A percentile compares a stretch with the other conserved stretches of the same genome.
phyloP scores from a whole-genome alignment of 2,797 vertebrate species.

The Eremophila alpestris region DNA sequence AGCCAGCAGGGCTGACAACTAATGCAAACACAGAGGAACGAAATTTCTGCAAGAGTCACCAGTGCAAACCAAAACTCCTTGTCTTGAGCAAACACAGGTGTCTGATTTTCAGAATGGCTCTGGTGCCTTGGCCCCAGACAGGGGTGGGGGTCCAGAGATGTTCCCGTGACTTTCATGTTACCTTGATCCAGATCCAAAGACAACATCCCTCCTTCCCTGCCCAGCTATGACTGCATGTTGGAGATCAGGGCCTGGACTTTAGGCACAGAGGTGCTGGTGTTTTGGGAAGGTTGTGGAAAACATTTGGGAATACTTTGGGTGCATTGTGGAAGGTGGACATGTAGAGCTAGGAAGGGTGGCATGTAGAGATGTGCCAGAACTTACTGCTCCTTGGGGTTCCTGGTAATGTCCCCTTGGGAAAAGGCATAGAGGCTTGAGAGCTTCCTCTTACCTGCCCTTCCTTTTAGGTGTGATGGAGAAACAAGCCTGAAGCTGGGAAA shows the following conservation, averaged over 20 bases:
- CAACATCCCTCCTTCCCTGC: neutral
- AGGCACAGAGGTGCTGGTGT: neutral
- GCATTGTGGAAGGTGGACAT: rapidly evolving
- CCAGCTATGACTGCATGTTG: rapidly evolving
- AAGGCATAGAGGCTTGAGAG: rapidly evolving
- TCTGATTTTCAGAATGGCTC: neutral
- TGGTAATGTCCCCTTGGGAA: rapidly evolving
- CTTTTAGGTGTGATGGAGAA: neutral
- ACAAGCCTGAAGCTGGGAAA: neutral
- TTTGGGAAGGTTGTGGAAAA: neutral
- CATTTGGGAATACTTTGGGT: neutral
- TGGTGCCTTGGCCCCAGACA: neutral
- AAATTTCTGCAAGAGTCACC: neutral
- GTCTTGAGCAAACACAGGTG: neutral
- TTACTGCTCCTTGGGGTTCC: rapidly evolving
- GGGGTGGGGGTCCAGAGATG: rapidly evolving
- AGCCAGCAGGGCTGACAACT: neutral
- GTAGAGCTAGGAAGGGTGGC: neutral
- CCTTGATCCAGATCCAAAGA: neutral
- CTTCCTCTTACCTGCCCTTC: neutral
- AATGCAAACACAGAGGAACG: neutral
- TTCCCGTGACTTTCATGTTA: rapidly evolving
- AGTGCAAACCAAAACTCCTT: neutral
- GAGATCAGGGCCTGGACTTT: neutral
- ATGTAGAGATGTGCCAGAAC: neutral